A percentile compares a stretch with the other conserved stretches of the same genome.
Conservation (phyloP, 1,140 invertebrate genomes). For the Ostrea denselamellosa region DNA sequence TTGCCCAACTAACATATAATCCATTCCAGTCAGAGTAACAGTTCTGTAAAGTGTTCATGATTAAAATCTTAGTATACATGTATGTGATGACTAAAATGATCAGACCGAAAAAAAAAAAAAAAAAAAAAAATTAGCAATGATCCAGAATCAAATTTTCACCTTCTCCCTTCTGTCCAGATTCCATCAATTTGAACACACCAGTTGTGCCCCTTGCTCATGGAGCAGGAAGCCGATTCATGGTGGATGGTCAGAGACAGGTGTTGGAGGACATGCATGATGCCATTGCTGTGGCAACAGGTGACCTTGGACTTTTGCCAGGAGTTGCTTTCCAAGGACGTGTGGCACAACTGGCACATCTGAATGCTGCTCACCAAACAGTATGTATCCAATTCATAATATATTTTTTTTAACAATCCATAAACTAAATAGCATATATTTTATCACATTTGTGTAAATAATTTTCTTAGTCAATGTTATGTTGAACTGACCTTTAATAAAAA, state of each 20-base stretch:
- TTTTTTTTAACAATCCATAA: no score
- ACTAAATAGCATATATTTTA: no score
- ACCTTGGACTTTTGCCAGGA: slow-evolving; percentile 74
- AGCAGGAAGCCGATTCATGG: slow-evolving; percentile 58
- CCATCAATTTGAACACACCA: slow-evolving; percentile 73
- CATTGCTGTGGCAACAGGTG: slow-evolving; percentile 75
- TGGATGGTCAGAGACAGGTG: slow-evolving; percentile 63
- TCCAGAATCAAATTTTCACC: neutral
- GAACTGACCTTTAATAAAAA: no score
- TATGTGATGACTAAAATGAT: neutral
- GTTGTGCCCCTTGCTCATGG: slow-evolving; percentile 65
- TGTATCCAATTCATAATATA: slow-evolving; percentile 50
- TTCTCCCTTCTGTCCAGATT: slow-evolving; percentile 63
- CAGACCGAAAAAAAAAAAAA: neutral
- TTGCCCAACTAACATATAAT: neutral
- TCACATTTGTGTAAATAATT: no score
- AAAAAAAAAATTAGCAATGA: no score
- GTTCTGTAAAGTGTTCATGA: neutral
- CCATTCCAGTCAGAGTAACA: neutral
- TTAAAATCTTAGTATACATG: neutral
- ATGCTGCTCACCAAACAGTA: slow-evolving; percentile 74
- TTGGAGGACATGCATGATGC: slow-evolving; percentile 76
- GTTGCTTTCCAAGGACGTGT: slow-evolving; percentile 75
- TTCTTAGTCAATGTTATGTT: no score
- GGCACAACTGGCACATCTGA: slow-evolving; percentile 75